A percentile compares a stretch with the other conserved stretches of the same genome.
These are phyloP conservation scores for Hormiphora californensis DNA, from an alignment of 37 sponge, comb jelly and placozoan genomes.

Conservation along the genomic window DNA sequence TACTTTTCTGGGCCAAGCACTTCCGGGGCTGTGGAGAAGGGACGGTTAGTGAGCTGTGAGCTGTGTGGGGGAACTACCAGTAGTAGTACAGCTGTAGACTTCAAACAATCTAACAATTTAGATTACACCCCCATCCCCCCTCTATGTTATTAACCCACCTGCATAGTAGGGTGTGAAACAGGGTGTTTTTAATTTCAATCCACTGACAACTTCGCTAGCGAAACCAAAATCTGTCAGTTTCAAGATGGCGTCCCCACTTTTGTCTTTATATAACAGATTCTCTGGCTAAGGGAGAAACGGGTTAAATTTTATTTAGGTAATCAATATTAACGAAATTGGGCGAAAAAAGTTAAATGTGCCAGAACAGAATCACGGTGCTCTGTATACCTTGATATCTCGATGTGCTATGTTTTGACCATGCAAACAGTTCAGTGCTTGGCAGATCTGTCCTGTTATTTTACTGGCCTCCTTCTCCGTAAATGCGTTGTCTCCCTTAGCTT, in stretches of 20 bases:
- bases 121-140: background rate
- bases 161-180: conserved; percentile 96
- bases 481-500: conserved; percentile 68
- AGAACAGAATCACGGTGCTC: background rate
- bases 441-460: conserved; percentile 72
- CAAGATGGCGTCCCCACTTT: conserved; percentile 56
- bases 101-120: background rate
- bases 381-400: conserved; percentile 81
- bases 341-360: background rate
- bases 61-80: too few relatives aligned
- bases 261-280: conserved; percentile 67
- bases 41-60: too few relatives aligned
- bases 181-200: conserved; percentile 65
- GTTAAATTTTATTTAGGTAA: conserved; percentile 1
- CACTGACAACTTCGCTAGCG: conserved; percentile 80
- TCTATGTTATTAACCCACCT: conserved; percentile 58
- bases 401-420: conserved; percentile 86
- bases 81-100: too few relatives aligned
- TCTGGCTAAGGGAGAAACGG: conserved; percentile 65
- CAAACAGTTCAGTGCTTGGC: conserved; percentile 75
- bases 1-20: conserved; percentile 95
- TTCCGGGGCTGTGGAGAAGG: conserved; percentile 78
- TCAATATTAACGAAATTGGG: background rate
- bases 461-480: conserved; percentile 93
- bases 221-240: conserved; percentile 97